These are phyloP conservation scores for Pundamilia nyererei DNA, from an alignment of 2,113 vertebrate species.

Conservation along the genomic window DNA sequence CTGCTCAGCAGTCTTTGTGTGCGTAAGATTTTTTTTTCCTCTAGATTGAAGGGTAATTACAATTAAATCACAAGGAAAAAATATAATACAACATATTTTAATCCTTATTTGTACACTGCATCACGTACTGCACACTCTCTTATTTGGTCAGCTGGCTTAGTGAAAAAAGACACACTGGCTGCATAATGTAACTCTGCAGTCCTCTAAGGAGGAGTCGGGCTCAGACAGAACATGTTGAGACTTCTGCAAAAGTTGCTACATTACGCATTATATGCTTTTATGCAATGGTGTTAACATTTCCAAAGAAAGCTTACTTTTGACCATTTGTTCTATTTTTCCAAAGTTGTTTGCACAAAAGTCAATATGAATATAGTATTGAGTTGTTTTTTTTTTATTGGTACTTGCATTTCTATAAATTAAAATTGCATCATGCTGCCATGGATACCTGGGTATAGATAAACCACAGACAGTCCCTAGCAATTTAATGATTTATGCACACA, in stretches of 20 bases:
- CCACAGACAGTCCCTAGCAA: not conserved
- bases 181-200: not conserved
- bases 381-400: not conserved
- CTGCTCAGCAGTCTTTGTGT: not conserved
- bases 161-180: not conserved
- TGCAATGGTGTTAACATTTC: not conserved
- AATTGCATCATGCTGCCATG: not conserved
- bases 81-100: not conserved
- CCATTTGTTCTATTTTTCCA: not conserved
- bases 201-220: not conserved
- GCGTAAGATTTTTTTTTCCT: not conserved
- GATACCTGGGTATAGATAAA: not conserved
- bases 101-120: not conserved
- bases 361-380: not conserved
- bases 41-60: not conserved
- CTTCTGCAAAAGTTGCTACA: not conserved
- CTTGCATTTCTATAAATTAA: not conserved
- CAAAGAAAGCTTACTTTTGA: not conserved
- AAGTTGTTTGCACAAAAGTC: not conserved
- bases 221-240: not conserved
- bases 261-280: not conserved
- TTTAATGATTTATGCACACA: not conserved
- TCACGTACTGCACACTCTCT: too few species aligned
- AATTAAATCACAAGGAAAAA: not conserved
- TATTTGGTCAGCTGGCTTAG: not conserved